phyloP scores from a whole-genome alignment of 2,797 vertebrate genomes.

The Poliocrania exsul region DNA sequence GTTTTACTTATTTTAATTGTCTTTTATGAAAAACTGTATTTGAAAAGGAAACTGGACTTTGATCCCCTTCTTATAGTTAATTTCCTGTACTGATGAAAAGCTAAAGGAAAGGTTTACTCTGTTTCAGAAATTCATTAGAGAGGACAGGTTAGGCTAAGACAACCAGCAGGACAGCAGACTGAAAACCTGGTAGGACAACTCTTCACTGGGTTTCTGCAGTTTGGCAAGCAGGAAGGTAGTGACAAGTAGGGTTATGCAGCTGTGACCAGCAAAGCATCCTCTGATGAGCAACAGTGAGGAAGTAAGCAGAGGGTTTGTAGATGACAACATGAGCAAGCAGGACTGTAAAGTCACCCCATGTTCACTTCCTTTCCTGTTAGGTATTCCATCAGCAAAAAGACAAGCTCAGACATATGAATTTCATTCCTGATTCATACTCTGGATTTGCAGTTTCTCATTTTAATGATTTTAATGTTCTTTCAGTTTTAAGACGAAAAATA shows the following conservation, averaged over 20 bases:
- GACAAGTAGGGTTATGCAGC: neutral
- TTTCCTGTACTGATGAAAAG: neutral
- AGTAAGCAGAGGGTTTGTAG: neutral
- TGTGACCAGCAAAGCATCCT: neutral
- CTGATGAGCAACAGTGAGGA: neutral
- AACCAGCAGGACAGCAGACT: neutral
- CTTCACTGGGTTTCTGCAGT: neutral
- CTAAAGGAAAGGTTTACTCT: neutral
- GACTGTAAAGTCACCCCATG: neutral
- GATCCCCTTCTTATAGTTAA: neutral
- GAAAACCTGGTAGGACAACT: neutral
- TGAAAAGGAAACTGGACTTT: neutral
- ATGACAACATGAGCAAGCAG: neutral
- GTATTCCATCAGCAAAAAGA: neutral
- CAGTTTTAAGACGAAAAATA: neutral
- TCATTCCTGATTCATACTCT: neutral
- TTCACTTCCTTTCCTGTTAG: neutral
- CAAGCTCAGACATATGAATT: neutral
- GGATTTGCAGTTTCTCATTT: neutral
- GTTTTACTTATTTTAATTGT: neutral
- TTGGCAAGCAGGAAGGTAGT: neutral
- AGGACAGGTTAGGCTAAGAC: neutral
- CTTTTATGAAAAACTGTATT: neutral
- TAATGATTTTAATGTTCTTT: neutral
- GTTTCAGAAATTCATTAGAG: neutral